Percentiles rank a stretch among this genome's conserved stretches.
These are phyloP conservation scores for Thecophora atra DNA, from an alignment of 2,888 invertebrate species.

Conservation along the genomic window DNA sequence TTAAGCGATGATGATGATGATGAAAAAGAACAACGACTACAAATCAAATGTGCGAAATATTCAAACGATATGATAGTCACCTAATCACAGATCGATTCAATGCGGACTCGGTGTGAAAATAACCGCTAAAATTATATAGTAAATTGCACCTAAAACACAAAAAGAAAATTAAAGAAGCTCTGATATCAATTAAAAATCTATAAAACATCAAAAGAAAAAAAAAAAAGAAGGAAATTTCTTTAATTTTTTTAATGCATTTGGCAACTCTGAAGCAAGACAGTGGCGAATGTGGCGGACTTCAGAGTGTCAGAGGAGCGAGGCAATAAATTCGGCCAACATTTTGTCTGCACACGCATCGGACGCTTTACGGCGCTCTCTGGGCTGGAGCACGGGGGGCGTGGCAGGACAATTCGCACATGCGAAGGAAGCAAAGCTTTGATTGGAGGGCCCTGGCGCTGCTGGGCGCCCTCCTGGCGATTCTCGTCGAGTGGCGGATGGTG, in stretches of 20 bases:
- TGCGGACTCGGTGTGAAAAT: not conserved
- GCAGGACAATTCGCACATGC: conserved; percentile 58
- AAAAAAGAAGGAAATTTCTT: not conserved
- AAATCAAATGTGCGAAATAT: conserved; percentile 46
- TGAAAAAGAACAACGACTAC: conserved; percentile 54
- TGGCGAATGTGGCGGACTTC: conserved; percentile 16
- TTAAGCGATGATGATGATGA: conserved; percentile 63
- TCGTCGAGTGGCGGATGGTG: conserved; percentile 62
- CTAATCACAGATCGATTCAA: conserved; percentile 33
- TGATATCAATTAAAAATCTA: too few relatives aligned
- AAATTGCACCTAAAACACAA: not conserved
- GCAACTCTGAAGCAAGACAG: conserved; percentile 19
- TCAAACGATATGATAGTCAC: conserved; percentile 46
- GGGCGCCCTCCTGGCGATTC: conserved; percentile 66
- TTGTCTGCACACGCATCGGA: not conserved
- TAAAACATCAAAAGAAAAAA: conserved; percentile 1
- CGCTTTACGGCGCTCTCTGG: not conserved
- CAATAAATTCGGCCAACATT: conserved; percentile 4
- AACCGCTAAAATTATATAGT: not conserved
- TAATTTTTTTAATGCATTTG: conserved; percentile 21
- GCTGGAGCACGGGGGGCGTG: not conserved
- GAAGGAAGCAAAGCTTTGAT: conserved; percentile 63
- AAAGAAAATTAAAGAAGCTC: not conserved
- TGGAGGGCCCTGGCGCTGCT: conserved; percentile 67
- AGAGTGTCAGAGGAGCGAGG: not conserved